Conservation (phyloP, 2,888 invertebrate species). For the Drosophila suboccidentalis region DNA sequence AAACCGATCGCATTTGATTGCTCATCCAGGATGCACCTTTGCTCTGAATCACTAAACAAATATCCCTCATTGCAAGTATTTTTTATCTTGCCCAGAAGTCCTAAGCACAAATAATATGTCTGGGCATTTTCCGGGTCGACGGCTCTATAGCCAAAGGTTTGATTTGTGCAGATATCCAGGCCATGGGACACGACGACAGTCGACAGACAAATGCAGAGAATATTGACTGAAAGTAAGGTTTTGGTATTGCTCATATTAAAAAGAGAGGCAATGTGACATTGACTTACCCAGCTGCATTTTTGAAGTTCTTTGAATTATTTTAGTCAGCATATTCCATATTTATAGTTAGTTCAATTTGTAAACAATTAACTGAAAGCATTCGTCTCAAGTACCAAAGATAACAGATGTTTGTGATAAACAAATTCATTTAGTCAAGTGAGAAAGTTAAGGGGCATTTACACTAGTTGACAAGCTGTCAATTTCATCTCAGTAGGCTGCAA, state of each 20-base stretch:
- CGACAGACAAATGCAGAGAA: conserved; percentile 36
- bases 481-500: too few relatives aligned
- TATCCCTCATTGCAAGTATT: conserved; percentile 43
- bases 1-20: background rate
- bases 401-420: background rate
- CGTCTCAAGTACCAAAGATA: conserved; percentile 1
- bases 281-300: conserved; percentile 53
- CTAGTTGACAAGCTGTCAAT: too few relatives aligned
- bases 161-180: conserved; percentile 36
- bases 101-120: conserved; percentile 48
- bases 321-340: conserved; percentile 9
- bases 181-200: conserved; percentile 9
- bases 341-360: conserved; percentile 29
- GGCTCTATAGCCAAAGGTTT: conserved; percentile 41
- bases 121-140: conserved; percentile 19
- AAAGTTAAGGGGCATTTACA: too few relatives aligned
- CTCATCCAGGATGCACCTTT: conserved; percentile 34
- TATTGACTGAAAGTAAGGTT: background rate
- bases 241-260: background rate
- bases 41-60: conserved; percentile 24
- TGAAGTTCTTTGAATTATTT: background rate
- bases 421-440: conserved; percentile 1
- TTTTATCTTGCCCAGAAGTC: conserved; percentile 36
- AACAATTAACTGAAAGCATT: conserved; percentile 29
- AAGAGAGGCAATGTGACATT: background rate